Evolutionary conservation across 92 coral and sea anemone genomes (phyloP).

Genomic region (Porites lobata): DNA sequence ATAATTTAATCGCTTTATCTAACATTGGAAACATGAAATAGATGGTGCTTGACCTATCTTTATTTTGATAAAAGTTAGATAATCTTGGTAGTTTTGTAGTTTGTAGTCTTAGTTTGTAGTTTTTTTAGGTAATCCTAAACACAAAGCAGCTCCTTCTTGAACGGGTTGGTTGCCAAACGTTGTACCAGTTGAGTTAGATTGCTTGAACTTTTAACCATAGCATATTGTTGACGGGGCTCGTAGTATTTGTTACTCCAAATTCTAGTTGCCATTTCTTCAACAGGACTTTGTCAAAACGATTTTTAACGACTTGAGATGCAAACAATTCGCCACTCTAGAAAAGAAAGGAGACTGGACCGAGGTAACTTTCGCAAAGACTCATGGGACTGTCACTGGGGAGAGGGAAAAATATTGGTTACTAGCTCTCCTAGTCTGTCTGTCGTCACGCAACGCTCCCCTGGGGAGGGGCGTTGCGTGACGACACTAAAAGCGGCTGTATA

Average conservation of each 20-base stretch:
- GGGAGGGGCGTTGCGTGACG: too few species aligned
- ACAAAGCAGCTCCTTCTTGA: background rate
- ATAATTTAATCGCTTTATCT: slow-evolving; percentile 1
- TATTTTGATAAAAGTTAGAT: background rate
- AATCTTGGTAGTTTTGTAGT: background rate
- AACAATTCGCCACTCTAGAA: background rate
- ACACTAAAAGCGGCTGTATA: too few species aligned
- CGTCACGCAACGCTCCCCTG: too few species aligned
- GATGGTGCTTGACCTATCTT: background rate
- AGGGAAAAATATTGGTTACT: too few species aligned
- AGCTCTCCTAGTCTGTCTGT: too few species aligned
- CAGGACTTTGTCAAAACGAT: background rate
- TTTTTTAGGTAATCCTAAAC: background rate
- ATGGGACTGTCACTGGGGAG: too few species aligned
- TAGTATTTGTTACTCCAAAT: background rate
- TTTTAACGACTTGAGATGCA: background rate
- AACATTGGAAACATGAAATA: slow-evolving; percentile 3
- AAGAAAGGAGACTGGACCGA: too few species aligned
- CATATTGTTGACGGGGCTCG: background rate
- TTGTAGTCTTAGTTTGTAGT: slow-evolving; percentile 8
- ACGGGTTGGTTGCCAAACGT: background rate
- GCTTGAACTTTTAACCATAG: background rate
- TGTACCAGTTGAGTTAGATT: background rate
- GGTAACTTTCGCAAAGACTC: too few species aligned
- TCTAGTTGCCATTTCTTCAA: background rate